Conservation (phyloP, 2,797 vertebrate species). For the Clarias laeviceps region DNA sequence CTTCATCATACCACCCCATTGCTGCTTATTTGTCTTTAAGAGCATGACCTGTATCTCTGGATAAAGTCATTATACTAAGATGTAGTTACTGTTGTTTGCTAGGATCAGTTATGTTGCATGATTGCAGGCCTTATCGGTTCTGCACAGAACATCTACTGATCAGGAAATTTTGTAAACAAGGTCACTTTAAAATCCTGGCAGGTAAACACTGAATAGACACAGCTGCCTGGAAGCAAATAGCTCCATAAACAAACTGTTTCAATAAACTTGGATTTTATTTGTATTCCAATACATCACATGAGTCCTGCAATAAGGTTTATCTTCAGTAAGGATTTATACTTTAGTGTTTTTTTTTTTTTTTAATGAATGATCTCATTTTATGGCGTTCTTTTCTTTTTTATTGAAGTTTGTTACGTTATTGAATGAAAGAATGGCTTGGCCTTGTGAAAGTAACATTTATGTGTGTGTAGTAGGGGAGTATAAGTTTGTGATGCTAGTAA, state of each 20-base stretch:
- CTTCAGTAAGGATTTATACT: not conserved
- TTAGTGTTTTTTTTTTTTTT: too few species aligned
- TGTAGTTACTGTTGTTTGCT: not conserved
- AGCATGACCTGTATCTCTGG: not conserved
- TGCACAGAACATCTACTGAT: not conserved
- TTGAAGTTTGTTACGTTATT: not conserved
- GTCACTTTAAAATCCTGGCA: not conserved
- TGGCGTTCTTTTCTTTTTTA: slow-evolving; percentile 15
- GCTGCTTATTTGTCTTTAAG: not conserved
- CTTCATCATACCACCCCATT: not conserved
- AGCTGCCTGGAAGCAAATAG: slow-evolving; percentile 37
- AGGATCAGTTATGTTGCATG: not conserved
- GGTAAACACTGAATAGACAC: not conserved
- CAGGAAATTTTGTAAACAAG: not conserved
- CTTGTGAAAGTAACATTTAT: not conserved
- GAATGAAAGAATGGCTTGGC: not conserved
- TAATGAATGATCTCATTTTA: slow-evolving; percentile 28
- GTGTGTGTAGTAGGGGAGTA: not conserved
- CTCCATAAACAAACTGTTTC: slow-evolving; percentile 24
- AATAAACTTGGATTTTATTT: slow-evolving; percentile 21
- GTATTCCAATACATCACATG: not conserved
- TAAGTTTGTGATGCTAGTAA: slow-evolving; percentile 1
- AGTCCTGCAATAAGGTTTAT: not conserved
- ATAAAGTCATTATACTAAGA: not conserved
- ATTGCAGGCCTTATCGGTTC: not conserved